Base-by-base conservation (phyloP, 2,888 invertebrate genomes). In the Deilephila porcellus region DNA sequence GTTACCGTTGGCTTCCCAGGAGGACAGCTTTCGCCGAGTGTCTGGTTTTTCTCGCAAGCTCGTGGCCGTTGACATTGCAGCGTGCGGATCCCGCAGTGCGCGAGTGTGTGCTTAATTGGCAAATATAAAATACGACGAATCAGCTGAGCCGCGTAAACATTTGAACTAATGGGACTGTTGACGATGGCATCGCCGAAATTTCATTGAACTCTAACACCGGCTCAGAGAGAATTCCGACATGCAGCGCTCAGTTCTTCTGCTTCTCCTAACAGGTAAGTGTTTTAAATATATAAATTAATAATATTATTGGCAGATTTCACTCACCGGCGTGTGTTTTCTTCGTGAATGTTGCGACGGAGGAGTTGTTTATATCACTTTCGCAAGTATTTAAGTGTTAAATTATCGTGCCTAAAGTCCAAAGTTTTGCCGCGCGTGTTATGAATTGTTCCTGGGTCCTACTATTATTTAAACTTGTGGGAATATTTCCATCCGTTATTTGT, bases 31-130 rank as follows among this genome's bases (percentile, higher is more conserved):
- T 92, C 92, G 89, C 89, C 85, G 81, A 87, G 91, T 90, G 89
- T 88, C 92, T 85, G 90, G 92, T 92, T 93, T 92, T 93, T 91
- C 90, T 90, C 87, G 87, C 87, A 87, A 87, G 88, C 88, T 90
- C 88, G 92, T 93, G 92, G 92, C 90, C 93, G 93, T 93, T 93
- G 94, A 93, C 93, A 93, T 92, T 93, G 93, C 93, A 92, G 91
- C 93, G 93, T 90, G 90, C 93, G 90, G 92, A 90, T 90, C 91
- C 93, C 92, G 94, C 93, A 93, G 93, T 93, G 93, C 90, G 93
- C 91, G 93, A 92, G 94, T 94, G 93, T 93, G 92, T 93, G 92
- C 86, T 91, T 92, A 90, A 93, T 94, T 93, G 90, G 93, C 93
- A 87, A 90, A 88, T 86, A 86, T 87, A 88, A 84, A 82, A 87